phyloP scores from a whole-genome alignment of 2,113 vertebrate species.

The Phylloscopus trochiloides region DNA sequence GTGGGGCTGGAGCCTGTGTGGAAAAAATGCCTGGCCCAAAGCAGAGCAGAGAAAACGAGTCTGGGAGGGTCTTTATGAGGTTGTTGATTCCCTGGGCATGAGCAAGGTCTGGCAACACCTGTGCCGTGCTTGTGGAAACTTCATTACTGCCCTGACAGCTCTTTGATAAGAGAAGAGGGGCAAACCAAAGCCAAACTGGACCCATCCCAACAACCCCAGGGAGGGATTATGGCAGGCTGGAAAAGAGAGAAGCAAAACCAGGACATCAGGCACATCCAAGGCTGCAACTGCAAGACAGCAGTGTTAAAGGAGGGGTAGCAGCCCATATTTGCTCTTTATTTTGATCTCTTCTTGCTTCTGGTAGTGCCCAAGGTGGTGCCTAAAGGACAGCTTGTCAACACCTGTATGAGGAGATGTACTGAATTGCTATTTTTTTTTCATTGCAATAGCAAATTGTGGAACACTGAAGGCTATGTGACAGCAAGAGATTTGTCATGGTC shows the following conservation, averaged over 20 bases:
- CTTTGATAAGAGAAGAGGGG: neutral
- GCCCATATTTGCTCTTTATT: neutral
- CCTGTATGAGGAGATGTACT: neutral
- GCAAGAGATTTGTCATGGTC: neutral
- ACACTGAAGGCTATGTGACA: neutral
- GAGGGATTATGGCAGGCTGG: neutral
- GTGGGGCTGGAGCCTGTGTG: neutral
- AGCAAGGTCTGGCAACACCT: neutral
- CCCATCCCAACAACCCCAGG: neutral
- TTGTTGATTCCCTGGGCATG: neutral
- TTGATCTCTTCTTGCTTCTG: neutral
- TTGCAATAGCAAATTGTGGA: neutral
- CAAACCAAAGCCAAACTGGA: neutral
- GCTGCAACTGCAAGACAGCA: neutral
- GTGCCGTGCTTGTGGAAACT: neutral
- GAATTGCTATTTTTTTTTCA: neutral
- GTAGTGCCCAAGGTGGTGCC: neutral
- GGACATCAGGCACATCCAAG: neutral
- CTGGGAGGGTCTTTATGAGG: neutral
- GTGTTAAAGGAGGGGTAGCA: neutral
- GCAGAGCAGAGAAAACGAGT: neutral
- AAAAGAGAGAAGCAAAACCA: neutral
- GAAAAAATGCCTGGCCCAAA: neutral
- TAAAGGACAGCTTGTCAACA: neutral
- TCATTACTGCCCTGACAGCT: neutral